Evolutionary conservation across 2,113 vertebrate genomes (phyloP), one percentile per base, ranked within the genome.

Genomic region (Hippocampus mohnikei): DNA sequence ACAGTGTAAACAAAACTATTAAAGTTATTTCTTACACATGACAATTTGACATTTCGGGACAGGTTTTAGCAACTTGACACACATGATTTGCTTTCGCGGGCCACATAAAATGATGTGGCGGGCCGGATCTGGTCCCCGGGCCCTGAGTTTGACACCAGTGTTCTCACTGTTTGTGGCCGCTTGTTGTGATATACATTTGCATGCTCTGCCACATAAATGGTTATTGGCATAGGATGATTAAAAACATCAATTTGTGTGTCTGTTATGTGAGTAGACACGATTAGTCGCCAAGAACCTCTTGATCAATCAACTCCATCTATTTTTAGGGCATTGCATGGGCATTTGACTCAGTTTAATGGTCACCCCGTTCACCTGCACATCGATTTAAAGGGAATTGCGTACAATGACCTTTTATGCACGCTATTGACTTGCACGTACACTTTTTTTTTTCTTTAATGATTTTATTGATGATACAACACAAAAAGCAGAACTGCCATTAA

Each of bases 281-380:
- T 40, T 5, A 1, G 56, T 48, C 40, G 27, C 66, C 55, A 29
- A 1, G 10, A 11, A 73, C 66, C 72, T 70, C 64, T 79, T 1
- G 44, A 77, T 86, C 68, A 81, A 81, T 50, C 86, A 83, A 84
- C n/a, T 65, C 56, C 40, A 16, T 29, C 0, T 0, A 53, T 74
- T 71, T 73, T 81, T 70, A 84, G 64, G 74, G 41, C 60, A 66
- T 67, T 66, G 69, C 67, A 73, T 84, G 58, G 63, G 76, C 71
- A 85, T 83, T 75, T 66, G 44, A 64, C 76, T 79, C 71, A 70
- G 59, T 70, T 73, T 82, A 74, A 86, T 78, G 63, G 74, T 6
- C 48, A 50, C 25, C 25, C 23, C 7, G n/a, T 82, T 73, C 62
- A 41, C 64, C 70, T 74, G 41, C 56, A 18, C 72, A 70, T 74